Evolutionary conservation across 1,140 invertebrate species (phyloP).

Genomic region (Copidosoma floridanum): DNA sequence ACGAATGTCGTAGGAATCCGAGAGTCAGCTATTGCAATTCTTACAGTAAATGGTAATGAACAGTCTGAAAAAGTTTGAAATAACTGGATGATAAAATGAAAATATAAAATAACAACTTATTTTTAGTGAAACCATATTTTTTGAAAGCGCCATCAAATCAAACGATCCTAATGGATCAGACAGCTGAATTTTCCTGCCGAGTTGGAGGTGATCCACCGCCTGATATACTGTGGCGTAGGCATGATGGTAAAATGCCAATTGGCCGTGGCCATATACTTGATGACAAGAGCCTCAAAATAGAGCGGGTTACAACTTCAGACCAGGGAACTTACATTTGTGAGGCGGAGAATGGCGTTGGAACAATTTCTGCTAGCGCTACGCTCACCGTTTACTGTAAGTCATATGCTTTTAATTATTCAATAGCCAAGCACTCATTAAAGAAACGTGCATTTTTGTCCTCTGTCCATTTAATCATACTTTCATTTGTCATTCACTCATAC

Average conservation of each 20-base stretch:
- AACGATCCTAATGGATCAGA: constrained; percentile 75
- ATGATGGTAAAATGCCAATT: constrained; percentile 79
- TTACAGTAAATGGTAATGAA: constrained; percentile 84
- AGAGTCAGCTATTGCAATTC: constrained; percentile 70
- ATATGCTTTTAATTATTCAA: background rate
- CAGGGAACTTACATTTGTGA: constrained; percentile 81
- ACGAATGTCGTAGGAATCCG: constrained; percentile 82
- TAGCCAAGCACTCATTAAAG: no score
- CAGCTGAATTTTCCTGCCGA: constrained; percentile 82
- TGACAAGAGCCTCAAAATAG: constrained; percentile 74
- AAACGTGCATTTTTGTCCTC: no score
- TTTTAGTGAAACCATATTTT: constrained; percentile 86
- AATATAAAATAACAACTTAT: constrained; percentile 41
- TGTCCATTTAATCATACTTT: no score
- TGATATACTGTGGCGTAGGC: constrained; percentile 84
- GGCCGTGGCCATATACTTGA: constrained; percentile 72
- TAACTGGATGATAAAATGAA: no score
- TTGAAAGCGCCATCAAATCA: constrained; percentile 80
- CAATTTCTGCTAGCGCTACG: constrained; percentile 70
- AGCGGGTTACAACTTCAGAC: constrained; percentile 71
- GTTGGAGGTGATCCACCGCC: constrained; percentile 89
- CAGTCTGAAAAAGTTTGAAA: no score
- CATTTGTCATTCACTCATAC: no score
- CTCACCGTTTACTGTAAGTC: constrained; percentile 76
- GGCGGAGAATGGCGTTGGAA: constrained; percentile 76